Evolutionary conservation across 2,797 vertebrate species (phyloP).

Genomic region (Sebastes steindachneri): DNA sequence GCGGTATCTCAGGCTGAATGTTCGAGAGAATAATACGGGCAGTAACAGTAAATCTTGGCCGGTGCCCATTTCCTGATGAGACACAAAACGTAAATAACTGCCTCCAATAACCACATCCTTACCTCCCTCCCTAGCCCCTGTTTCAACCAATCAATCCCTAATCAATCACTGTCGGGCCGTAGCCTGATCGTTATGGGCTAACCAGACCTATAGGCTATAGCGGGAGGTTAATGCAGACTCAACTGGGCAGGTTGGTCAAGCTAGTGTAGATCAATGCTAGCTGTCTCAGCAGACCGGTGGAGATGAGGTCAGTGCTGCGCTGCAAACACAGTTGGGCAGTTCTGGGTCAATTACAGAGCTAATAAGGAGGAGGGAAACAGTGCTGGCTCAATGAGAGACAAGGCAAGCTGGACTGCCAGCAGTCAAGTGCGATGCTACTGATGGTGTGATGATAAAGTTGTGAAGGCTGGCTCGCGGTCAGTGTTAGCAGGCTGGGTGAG

Average conservation of each 20-base stretch:
- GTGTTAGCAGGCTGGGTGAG: slow-evolving; percentile 13
- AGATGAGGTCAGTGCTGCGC: slow-evolving; percentile 31
- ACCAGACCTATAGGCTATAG: not conserved
- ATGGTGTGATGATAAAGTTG: slow-evolving; percentile 8
- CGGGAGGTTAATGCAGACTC: slow-evolving; percentile 12
- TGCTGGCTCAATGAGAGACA: slow-evolving; percentile 1
- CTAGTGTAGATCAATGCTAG: slow-evolving; percentile 22
- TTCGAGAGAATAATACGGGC: slow-evolving; percentile 38
- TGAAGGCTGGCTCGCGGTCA: slow-evolving; percentile 31
- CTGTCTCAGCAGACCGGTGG: slow-evolving; percentile 32
- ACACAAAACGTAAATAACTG: slow-evolving; percentile 52
- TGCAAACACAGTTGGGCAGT: slow-evolving; percentile 4
- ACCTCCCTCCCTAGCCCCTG: slow-evolving; percentile 13
- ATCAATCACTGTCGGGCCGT: slow-evolving; percentile 53
- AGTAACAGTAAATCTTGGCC: slow-evolving; percentile 59
- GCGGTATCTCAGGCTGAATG: slow-evolving; percentile 34
- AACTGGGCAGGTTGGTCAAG: slow-evolving; percentile 20
- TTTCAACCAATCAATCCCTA: slow-evolving; percentile 59
- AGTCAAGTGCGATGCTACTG: not conserved
- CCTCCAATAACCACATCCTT: not conserved
- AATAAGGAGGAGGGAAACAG: not conserved
- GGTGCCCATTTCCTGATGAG: slow-evolving; percentile 58
- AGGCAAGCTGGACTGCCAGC: not conserved
- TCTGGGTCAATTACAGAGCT: slow-evolving; percentile 22
- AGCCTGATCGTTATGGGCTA: slow-evolving; percentile 4